These are phyloP conservation scores for Vireo altiloquus DNA, from an alignment of 2,113 vertebrate genomes.

Conservation along the genomic window DNA sequence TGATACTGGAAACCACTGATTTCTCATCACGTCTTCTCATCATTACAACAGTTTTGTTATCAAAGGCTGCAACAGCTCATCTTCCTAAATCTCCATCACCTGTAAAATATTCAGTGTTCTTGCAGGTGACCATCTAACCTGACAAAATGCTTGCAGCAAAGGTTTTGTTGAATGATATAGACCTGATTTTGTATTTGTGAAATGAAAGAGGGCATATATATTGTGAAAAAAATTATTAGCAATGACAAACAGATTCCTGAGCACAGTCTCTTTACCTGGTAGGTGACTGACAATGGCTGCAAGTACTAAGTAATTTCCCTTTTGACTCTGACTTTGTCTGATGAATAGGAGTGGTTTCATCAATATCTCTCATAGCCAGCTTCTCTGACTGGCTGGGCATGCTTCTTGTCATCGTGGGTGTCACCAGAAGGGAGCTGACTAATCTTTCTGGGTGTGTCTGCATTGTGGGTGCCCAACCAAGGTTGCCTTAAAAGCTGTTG, in stretches of 20 bases:
- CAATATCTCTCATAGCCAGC: background rate
- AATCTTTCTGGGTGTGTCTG: background rate
- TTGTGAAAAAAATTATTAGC: background rate
- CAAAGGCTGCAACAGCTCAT: background rate
- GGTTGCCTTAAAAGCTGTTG: background rate
- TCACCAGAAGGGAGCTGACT: background rate
- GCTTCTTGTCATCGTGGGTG: rapidly evolving
- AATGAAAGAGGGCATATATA: background rate
- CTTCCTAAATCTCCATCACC: background rate
- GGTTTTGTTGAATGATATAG: background rate
- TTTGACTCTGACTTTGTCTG: background rate
- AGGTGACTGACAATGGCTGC: background rate
- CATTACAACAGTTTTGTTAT: background rate
- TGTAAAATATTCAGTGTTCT: background rate
- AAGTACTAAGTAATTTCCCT: background rate
- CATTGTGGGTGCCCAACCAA: background rate
- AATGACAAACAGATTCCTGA: background rate
- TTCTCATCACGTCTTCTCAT: background rate
- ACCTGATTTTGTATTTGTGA: background rate
- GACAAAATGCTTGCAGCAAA: background rate
- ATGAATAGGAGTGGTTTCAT: background rate
- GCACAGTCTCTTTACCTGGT: background rate
- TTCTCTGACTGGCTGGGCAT: background rate
- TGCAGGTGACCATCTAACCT: background rate
- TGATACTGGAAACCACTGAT: background rate